Conservation (phyloP, 2,113 vertebrate species). For the Xenus cinereus region DNA sequence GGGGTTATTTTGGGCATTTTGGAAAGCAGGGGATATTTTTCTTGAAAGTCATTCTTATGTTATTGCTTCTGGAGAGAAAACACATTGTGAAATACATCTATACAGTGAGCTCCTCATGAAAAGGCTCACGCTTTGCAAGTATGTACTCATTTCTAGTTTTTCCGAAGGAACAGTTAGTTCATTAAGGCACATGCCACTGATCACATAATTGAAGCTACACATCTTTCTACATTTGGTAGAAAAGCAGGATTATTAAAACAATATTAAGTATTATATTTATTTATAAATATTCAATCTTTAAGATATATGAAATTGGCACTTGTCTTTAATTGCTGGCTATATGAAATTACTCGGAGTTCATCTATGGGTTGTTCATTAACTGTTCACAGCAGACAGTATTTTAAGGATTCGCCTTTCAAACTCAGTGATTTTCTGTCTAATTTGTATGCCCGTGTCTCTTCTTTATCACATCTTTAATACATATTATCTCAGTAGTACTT, state of each 20-base stretch:
- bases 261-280: neutral
- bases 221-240: neutral
- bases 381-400: neutral
- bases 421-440: neutral
- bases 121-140: neutral
- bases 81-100: neutral
- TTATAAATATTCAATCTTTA: neutral
- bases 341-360: neutral
- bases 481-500: neutral
- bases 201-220: neutral
- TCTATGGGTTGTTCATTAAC: neutral
- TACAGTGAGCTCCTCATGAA: neutral
- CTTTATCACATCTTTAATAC: neutral
- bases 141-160: neutral
- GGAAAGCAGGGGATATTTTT: neutral
- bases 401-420: neutral
- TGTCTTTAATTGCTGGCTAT: neutral
- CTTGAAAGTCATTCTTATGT: neutral
- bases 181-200: neutral
- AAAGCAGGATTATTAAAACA: neutral
- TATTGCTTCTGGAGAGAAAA: neutral
- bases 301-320: neutral
- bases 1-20: neutral
- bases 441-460: neutral
- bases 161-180: neutral